phyloP scores from a whole-genome alignment of 1,140 invertebrate genomes.

The Magallana angulata region DNA sequence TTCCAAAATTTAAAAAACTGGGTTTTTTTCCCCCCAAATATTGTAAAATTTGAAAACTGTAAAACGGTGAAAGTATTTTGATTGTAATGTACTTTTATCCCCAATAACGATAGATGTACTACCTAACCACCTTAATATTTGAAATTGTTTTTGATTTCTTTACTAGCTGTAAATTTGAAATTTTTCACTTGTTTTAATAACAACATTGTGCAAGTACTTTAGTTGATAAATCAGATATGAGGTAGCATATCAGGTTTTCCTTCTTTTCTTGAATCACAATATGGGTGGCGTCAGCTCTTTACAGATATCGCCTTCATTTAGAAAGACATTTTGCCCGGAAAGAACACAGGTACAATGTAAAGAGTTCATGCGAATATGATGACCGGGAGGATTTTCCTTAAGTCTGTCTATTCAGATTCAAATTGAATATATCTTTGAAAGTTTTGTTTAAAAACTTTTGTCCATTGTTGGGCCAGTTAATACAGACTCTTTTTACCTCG shows the following conservation, averaged over 20 bases:
- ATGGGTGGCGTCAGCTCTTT: background rate
- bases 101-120: no score
- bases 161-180: background rate
- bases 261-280: background rate
- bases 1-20: no score
- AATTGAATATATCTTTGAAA: constrained; percentile 18
- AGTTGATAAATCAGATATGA: background rate
- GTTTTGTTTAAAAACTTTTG: constrained; percentile 35
- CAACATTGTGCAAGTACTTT: background rate
- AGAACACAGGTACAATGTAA: background rate
- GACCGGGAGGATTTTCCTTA: background rate
- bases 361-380: constrained; percentile 5
- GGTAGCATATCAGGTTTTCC: no score
- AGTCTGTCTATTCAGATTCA: constrained; percentile 13
- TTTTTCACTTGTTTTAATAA: background rate
- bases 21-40: no score
- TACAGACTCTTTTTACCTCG: constrained; percentile 6
- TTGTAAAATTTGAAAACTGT: no score
- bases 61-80: no score
- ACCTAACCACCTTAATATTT: background rate
- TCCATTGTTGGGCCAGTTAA: background rate
- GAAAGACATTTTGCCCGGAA: background rate
- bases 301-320: background rate
- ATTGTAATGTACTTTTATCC: no score
- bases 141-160: background rate